Conservation (phyloP, 2,888 invertebrate species). For the Zeuzera pyrina region DNA sequence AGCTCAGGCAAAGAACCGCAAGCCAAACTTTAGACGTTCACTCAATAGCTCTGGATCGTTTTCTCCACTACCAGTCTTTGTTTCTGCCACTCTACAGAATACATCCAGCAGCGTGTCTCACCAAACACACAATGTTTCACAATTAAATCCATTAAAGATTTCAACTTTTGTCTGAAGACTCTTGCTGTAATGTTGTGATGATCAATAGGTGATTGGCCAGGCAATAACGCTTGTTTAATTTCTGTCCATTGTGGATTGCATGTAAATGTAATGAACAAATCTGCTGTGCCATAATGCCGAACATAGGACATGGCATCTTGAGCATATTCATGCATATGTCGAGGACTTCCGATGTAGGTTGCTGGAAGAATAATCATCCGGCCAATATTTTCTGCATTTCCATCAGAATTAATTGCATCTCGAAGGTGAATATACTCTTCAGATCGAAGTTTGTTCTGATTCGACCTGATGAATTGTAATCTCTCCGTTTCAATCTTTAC, state of each 20-base stretch:
- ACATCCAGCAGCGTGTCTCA: too few species aligned
- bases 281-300: constrained; percentile 27
- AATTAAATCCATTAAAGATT: constrained; percentile 17
- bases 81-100: constrained; percentile 16
- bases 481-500: background rate
- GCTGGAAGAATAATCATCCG: constrained; percentile 25
- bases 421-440: constrained; percentile 12
- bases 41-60: too few species aligned
- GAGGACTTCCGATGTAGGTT: too few species aligned
- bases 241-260: constrained; percentile 23
- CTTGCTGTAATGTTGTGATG: constrained; percentile 24
- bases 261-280: too few species aligned
- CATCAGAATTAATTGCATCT: constrained; percentile 16
- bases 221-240: constrained; percentile 17
- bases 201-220: constrained; percentile 17
- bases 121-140: constrained; percentile 16
- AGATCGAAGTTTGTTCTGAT: constrained; percentile 6
- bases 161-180: constrained; percentile 16
- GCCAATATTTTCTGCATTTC: constrained; percentile 23
- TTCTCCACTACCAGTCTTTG: too few species aligned
- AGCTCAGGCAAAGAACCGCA: too few species aligned
- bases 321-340: constrained; percentile 13
- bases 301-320: constrained; percentile 23
- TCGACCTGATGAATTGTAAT: constrained; percentile 1
- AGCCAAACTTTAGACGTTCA: too few species aligned